Conservation (phyloP, 92 coral and sea anemone genomes). For the Palythoa heliodiscus region DNA sequence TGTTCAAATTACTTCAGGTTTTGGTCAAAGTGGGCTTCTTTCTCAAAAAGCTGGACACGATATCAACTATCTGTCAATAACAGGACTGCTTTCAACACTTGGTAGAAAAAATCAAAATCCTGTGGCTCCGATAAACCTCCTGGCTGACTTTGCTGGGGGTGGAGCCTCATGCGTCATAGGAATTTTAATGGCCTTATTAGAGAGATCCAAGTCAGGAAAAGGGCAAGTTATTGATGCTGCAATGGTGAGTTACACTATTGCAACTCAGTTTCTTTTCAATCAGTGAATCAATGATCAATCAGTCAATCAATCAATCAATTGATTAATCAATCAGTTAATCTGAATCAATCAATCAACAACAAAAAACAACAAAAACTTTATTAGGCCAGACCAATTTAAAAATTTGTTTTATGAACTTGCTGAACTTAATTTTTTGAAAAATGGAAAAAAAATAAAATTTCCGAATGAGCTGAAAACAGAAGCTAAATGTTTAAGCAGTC, state of each 20-base stretch:
- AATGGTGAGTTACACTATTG: constrained; percentile 64
- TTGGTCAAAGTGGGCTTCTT: constrained; percentile 85
- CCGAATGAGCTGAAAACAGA: too few species aligned
- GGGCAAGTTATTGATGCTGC: constrained; percentile 97
- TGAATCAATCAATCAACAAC: too few species aligned
- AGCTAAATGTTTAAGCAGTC: too few species aligned
- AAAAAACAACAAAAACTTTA: too few species aligned
- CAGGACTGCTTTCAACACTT: constrained; percentile 85
- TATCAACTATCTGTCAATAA: constrained; percentile 83
- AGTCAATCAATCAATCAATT: too few species aligned
- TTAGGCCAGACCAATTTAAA: too few species aligned
- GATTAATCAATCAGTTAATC: too few species aligned
- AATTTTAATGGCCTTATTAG: constrained; percentile 88
- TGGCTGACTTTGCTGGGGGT: constrained; percentile 98
- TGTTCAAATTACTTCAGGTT: constrained; percentile 56
- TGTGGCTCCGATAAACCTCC: constrained; percentile 81
- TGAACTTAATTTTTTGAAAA: too few species aligned
- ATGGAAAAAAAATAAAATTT: too few species aligned
- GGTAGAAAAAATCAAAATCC: constrained; percentile 80
- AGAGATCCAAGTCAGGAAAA: constrained; percentile 84
- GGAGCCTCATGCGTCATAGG: constrained; percentile 88
- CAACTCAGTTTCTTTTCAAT: neutral
- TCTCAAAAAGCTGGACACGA: constrained; percentile 88
- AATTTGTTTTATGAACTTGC: too few species aligned
- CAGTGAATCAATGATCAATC: too few species aligned